Evolutionary conservation across 2,888 invertebrate species (phyloP), one percentile per base, ranked within the genome.

Genomic region (Eubasilissa splendida): DNA sequence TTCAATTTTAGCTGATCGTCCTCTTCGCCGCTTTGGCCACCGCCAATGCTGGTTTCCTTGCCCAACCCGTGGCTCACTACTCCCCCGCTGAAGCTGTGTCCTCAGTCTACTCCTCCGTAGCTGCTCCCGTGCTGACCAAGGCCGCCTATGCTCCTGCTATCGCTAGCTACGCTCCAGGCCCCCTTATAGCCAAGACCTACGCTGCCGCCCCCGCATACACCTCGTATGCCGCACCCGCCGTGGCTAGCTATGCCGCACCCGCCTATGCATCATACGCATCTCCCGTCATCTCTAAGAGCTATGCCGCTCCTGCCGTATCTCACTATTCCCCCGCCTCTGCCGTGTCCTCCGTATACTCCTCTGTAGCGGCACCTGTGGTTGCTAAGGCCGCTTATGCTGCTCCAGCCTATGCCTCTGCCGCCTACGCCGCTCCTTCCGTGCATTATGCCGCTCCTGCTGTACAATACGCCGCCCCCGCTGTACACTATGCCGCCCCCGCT

Each of bases 351-450:
- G 84, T 81, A 14, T 70, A 70, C 70, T 31, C 68, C 8, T 68
- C 68, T 1, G 68, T 53, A 52, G 84, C 85, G 8, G 84, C 85
- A 53, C 85, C 82, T 12, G 83, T 82, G 22, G 76, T 80, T 75
- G 80, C 84, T n/a, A 71, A 76, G 14, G 74, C 74, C 52, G 81
- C 80, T 63, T 77, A 77, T 86, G 87, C 77, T 84, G 87, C 83
- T 85, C 88, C 31, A 87, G 88, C 84, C 84, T 85, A 2, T n/a
- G 83, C 81, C 9, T 87, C 83, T 85, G 87, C 31, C 87, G 88
- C 84, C 84, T 85, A 2, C n/a, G 87, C 83, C 60, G 68, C 85
- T 12, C 73, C 84, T 14, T 77, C 87, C 71, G 86, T 86, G 3
- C 84, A 86, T 0, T 86, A 86, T 84, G 86, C 85, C 33, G 86